phyloP scores from a whole-genome alignment of 2,797 vertebrate species.

The Anomalospiza imberbis region DNA sequence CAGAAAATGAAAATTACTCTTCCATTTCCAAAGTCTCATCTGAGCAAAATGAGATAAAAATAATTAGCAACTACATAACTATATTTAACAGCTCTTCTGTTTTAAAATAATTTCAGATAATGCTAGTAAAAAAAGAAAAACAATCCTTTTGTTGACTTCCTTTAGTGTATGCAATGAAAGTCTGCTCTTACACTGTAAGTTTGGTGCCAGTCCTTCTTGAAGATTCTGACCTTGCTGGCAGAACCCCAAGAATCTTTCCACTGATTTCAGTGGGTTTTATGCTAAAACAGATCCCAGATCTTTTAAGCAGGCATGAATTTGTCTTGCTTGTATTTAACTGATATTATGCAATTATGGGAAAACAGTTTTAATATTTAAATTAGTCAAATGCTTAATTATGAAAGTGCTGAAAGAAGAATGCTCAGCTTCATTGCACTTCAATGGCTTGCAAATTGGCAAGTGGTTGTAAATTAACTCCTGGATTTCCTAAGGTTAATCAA shows the following conservation, averaged over 20 bases:
- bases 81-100: neutral
- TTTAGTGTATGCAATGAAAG: neutral
- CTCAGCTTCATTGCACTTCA: slow-evolving; percentile 32
- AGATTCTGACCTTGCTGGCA: neutral
- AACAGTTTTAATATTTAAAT: slow-evolving; percentile 53
- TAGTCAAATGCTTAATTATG: slow-evolving; percentile 41
- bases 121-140: neutral
- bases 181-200: neutral
- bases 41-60: neutral
- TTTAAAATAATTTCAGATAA: neutral
- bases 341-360: slow-evolving; percentile 1
- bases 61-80: neutral
- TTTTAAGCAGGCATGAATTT: neutral
- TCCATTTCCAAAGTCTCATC: neutral
- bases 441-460: slow-evolving; percentile 21
- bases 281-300: neutral
- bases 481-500: slow-evolving; percentile 50
- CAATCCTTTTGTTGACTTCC: neutral
- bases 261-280: neutral
- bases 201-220: neutral
- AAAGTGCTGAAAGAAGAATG: slow-evolving; percentile 30
- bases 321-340: neutral
- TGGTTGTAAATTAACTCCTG: slow-evolving; percentile 34
- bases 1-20: neutral
- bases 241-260: neutral